These are phyloP conservation scores for Strongylocentrotus purpuratus DNA, from an alignment of 35 echinoderm and acorn worm species.

Conservation along the genomic window DNA sequence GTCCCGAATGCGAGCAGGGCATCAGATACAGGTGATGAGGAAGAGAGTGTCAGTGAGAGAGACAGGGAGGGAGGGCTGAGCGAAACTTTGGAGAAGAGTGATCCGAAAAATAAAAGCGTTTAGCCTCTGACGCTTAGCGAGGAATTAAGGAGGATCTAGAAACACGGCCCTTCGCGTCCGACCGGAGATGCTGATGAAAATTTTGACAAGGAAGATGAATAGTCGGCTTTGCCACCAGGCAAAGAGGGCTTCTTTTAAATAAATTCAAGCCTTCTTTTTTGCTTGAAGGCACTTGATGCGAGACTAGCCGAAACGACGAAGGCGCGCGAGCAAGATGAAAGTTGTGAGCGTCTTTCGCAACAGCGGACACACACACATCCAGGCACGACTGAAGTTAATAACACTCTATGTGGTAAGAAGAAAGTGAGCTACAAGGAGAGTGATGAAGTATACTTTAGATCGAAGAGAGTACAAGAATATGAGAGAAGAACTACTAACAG, in stretches of 20 bases:
- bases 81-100: neutral
- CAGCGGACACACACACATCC: neutral
- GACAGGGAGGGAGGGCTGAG: neutral
- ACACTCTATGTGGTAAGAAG: no score
- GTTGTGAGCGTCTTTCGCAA: neutral
- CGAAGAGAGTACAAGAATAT: no score
- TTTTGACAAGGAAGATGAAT: constrained; percentile 13
- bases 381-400: neutral
- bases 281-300: neutral
- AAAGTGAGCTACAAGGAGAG: no score
- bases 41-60: neutral
- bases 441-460: no score
- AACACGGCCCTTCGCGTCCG: neutral
- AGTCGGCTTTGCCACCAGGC: neutral
- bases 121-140: neutral
- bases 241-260: neutral
- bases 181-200: neutral
- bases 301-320: neutral
- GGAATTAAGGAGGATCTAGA: neutral
- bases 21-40: neutral
- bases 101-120: neutral
- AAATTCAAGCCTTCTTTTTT: neutral
- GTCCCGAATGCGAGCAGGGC: neutral
- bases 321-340: neutral
- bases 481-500: no score